Base-by-base conservation (phyloP, 2,797 vertebrate species). In the Kryptolebias ocellatus region DNA sequence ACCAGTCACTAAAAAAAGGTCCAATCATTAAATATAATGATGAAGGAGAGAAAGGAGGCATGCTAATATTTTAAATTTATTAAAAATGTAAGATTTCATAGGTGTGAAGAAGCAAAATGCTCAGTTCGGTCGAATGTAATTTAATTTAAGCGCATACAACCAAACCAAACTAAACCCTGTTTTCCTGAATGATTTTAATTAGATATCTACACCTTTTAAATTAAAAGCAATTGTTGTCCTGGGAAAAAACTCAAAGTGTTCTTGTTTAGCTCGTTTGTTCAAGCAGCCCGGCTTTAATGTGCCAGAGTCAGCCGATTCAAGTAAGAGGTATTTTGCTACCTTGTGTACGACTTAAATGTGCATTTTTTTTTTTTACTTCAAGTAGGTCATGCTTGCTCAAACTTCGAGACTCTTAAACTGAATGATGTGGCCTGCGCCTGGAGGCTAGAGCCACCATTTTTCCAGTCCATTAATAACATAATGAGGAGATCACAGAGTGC, bases 401-500 rank as follows among this genome's bases (percentile, higher is more conserved):
- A 70, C 54, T 70, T 49, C 24, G 3, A 71, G 49, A 56, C 17
- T 65, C 44, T 60, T 39, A 45, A 52, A 60, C 62, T 69, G 53
- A 76, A 79, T 37, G 62, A 58, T 75, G 27, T 39, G 52, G 53
- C 49, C 56, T n/a, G 34, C 29, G 64, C 70, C 67, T 72, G 57
- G 18, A 63, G 74, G 67, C 62, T 6, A 4, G 66, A 70, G 64
- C 53, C 37, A 64, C 51, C 18, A 71, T 83, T 87, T 90, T 91
- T 91, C 87, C 87, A 86, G 79, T 60, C 85, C 86, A 92, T 91
- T 92, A 87, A 88, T 76, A 69, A 67, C 85, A 89, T 83, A 89
- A 91, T 91, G 85, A 90, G 81, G 62, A 74, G 76, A 78, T 63
- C 66, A 75, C 57, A 7, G 53, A 79, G 70, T 49, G 72, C 64